Evolutionary conservation across 2,113 vertebrate genomes (phyloP), one percentile per base, ranked within the genome.

Genomic region (Chaenocephalus aceratus): DNA sequence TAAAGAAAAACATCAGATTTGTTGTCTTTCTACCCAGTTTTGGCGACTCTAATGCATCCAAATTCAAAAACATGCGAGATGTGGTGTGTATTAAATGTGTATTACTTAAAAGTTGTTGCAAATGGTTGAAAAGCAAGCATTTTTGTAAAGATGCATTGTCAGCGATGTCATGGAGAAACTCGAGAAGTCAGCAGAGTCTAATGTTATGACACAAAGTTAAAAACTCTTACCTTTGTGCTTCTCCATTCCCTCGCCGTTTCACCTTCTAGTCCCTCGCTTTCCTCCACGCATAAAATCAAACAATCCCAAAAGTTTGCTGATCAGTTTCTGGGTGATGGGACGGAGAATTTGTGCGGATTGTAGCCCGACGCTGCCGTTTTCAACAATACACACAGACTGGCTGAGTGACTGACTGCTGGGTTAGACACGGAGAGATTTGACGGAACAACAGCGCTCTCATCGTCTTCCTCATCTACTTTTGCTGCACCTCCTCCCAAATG

Each of bases 171-270:
- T 16, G 16, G 58, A 70, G 23, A 48, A 30, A 61, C 9, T 16
- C 3, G 1, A 60, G 18, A 61, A 63, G 30, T 57, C 54, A 34
- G 67, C 56, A 52, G 51, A 30, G 30, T 30, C 8, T 64, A 59
- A 11, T 52, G 68, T 80, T 44, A 6, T 74, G 59, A 46, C 49
- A 41, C 64, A 10, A 26, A 75, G 18, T 36, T 51, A 1, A 8
- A 12, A n/a, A 15, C 41, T 63, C 92, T 83, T 91, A 95, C 95
- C 95, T 94, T 94, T 94, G 92, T 94, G 94, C 92, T 94, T 94
- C 82, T 95, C 95, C 95, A 95, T 95, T 89, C 82, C 53, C 74
- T 84, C 58, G 66, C 66, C 23, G 68, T 59, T 84, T 85, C 79
- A 71, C 90, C 65, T 74, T 71, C 77, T 52, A 30, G 2, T 26